Base-by-base conservation (phyloP, 2,888 invertebrate species). In the Acleris sparsana region DNA sequence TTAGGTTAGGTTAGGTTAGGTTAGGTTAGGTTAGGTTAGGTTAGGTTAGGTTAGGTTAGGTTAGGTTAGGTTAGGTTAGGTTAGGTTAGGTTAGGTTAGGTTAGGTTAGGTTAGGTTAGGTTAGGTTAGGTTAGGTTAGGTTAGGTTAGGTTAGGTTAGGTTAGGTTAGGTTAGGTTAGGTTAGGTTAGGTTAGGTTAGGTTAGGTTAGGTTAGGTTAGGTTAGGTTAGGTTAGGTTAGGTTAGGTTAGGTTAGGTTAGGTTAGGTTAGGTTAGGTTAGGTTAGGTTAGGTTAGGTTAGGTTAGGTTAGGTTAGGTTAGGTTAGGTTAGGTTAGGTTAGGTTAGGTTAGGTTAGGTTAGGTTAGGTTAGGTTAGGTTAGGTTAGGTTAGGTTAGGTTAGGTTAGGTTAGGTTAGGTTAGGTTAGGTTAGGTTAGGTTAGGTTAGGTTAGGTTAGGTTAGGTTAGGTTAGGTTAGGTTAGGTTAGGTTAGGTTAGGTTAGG, bases 391-490 rank as follows among this genome's bases (percentile, higher is more conserved):
- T 48, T 48, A 48, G 46, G 46, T 48, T 48, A 48, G 46, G 46
- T 48, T 48, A 48, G 46, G 46, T 48, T 48, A 48, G 46, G 46
- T 48, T 48, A 48, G 46, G 46, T 48, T 48, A 48, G 46, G 46
- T 48, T 48, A 48, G 46, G 46, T 48, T 48, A 48, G 46, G 46
- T 46, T 46, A 46, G 46, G 46, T 46, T 46, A 46, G 46, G 46
- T 46, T 46, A 46, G 46, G 46, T 33, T 57, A 57, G 57, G 57
- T 57, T 57, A 57, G 57, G 57, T 57, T 57, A 57, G 57, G 57
- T 57, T 57, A 57, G 57, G 57, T 57, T 57, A 57, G 57, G 57
- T 57, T 57, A 57, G 57, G 57, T 57, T 57, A 57, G 57, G 57
- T 57, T 57, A 57, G 57, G 57, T 57, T 57, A 57, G 57, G 57